These are phyloP conservation scores for Cottoperca gobio DNA, from an alignment of 2,797 vertebrate species.

Conservation along the genomic window DNA sequence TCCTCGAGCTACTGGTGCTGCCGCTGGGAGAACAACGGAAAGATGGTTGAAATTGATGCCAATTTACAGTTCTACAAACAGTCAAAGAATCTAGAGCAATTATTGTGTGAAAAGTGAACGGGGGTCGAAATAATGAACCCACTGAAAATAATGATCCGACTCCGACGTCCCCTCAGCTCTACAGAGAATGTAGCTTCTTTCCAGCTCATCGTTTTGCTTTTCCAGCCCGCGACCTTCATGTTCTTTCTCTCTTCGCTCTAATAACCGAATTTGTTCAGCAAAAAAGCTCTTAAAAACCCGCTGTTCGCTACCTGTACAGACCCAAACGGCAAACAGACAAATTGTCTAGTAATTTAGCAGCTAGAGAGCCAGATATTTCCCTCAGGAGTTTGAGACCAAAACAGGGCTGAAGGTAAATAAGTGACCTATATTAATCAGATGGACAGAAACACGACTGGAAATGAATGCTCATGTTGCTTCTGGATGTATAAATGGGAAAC, in stretches of 20 bases:
- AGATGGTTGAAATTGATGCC: neutral
- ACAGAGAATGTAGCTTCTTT: neutral
- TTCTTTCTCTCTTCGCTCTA: too few species aligned
- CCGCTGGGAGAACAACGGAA: constrained; percentile 62
- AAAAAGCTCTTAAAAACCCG: neutral
- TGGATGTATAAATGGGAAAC: neutral
- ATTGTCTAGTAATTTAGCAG: neutral
- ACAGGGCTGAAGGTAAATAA: too few species aligned
- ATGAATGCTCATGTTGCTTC: too few species aligned
- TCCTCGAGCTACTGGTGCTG: constrained; percentile 89
- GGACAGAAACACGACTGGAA: too few species aligned
- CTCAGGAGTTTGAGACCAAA: too few species aligned
- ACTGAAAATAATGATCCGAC: neutral
- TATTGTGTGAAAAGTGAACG: neutral
- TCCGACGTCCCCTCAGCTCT: neutral
- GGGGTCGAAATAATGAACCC: neutral
- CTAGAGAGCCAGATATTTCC: neutral
- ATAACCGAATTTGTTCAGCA: neutral
- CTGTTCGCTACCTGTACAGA: too few species aligned
- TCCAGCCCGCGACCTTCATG: too few species aligned
- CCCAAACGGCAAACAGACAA: neutral
- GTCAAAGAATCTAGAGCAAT: neutral
- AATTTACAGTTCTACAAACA: neutral
- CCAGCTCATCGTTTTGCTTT: neutral
- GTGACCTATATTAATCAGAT: neutral